A percentile compares a stretch with the other conserved stretches of the same genome.
phyloP scores from a whole-genome alignment of 1,140 invertebrate species.

The Phymastichus coffea region DNA sequence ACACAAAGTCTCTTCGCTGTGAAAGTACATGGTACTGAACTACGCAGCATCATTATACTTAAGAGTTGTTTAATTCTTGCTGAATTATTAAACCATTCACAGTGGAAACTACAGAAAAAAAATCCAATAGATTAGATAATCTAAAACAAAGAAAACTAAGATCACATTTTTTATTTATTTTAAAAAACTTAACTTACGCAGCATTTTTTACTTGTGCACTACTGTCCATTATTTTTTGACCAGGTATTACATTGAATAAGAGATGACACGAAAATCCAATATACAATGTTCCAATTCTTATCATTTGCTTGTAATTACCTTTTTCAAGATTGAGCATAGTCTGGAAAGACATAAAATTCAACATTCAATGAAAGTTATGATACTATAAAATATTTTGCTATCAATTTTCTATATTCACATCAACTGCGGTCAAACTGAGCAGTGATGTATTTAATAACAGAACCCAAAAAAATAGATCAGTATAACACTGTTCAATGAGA shows the following conservation, averaged over 20 bases:
- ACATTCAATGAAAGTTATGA: neutral
- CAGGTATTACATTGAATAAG: neutral
- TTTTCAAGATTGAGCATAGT: slow-evolving; percentile 2
- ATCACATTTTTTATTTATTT: neutral
- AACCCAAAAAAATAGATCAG: neutral
- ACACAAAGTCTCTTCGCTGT: neutral
- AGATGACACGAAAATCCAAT: neutral
- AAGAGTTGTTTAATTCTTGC: neutral
- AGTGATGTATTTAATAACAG: neutral
- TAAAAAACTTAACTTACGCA: neutral
- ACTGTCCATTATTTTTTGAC: neutral
- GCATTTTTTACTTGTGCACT: neutral
- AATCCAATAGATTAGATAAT: neutral
- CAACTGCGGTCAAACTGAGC: neutral
- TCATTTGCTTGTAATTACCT: neutral
- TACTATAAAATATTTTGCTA: neutral
- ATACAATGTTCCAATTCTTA: neutral
- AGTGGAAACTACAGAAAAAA: neutral
- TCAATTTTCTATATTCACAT: neutral
- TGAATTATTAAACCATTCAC: neutral
- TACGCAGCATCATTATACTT: neutral
- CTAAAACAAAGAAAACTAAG: neutral
- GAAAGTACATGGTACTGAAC: neutral
- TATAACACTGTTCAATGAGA: slow-evolving; percentile 2
- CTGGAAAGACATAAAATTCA: neutral